phyloP scores from a whole-genome alignment of 2,888 invertebrate genomes.

The Orthonychiurus folsomi region DNA sequence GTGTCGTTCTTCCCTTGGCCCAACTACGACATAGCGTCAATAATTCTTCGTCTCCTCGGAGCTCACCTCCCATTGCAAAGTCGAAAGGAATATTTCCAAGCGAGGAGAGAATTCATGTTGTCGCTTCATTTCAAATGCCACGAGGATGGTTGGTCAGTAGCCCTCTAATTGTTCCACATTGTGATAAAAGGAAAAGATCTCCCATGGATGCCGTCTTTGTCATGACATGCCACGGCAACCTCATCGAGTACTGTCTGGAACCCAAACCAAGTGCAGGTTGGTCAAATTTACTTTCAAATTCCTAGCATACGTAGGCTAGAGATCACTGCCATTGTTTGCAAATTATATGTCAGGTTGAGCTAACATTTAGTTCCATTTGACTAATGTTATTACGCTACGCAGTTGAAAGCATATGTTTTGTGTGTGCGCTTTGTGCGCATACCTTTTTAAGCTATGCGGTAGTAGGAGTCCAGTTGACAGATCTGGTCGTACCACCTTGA shows the following conservation, averaged over 20 bases:
- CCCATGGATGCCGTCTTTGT: conserved; percentile 74
- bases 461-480: too few relatives aligned
- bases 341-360: too few relatives aligned
- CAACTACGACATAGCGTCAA: conserved; percentile 58
- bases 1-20: conserved; percentile 67
- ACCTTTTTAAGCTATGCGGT: too few relatives aligned
- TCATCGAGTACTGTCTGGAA: conserved; percentile 81
- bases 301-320: too few relatives aligned
- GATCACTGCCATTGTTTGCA: too few relatives aligned
- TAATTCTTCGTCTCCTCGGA: conserved; percentile 30
- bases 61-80: conserved; percentile 36
- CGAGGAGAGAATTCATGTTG: conserved; percentile 64
- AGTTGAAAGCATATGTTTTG: too few relatives aligned
- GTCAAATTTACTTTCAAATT: background rate
- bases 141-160: conserved; percentile 59
- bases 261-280: conserved; percentile 57
- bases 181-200: conserved; percentile 48
- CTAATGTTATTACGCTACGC: too few relatives aligned
- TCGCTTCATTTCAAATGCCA: conserved; percentile 67
- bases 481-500: background rate
- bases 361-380: too few relatives aligned
- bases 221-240: conserved; percentile 75
- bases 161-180: conserved; percentile 44
- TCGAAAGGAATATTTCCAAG: conserved; percentile 44
- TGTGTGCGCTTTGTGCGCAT: too few relatives aligned